Evolutionary conservation across 1,140 invertebrate species (phyloP).

Genomic region (Bombus terrestris): DNA sequence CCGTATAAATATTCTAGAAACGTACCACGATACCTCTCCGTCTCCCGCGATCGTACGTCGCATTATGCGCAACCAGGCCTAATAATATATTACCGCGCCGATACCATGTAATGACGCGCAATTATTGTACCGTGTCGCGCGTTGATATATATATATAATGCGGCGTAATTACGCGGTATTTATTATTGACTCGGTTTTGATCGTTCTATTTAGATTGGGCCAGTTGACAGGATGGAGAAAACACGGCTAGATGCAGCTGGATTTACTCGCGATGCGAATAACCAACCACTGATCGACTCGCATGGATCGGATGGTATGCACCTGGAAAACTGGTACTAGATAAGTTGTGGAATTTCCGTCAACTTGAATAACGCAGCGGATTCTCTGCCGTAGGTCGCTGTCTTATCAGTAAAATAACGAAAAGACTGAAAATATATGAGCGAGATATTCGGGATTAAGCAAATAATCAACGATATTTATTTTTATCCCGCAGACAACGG

Average conservation of each 20-base stretch:
- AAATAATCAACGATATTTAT: too few relatives aligned
- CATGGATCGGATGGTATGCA: too few relatives aligned
- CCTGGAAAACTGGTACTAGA: not conserved
- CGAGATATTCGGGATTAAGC: too few relatives aligned
- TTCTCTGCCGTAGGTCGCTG: not conserved
- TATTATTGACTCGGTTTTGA: constrained; percentile 31
- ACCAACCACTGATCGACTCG: not conserved
- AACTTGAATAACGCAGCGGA: not conserved
- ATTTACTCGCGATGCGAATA: too few relatives aligned
- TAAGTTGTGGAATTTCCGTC: not conserved
- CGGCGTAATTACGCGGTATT: constrained; percentile 27
- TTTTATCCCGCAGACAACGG: too few relatives aligned
- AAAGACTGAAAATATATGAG: too few relatives aligned
- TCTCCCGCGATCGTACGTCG: not conserved
- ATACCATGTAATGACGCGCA: constrained; percentile 40
- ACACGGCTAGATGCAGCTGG: too few relatives aligned
- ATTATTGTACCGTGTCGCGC: constrained; percentile 34
- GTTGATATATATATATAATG: constrained; percentile 6
- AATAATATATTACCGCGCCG: constrained; percentile 27
- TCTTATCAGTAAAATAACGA: too few relatives aligned
- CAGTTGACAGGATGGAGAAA: not conserved
- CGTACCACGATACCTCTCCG: constrained; percentile 3
- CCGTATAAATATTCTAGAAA: constrained; percentile 40
- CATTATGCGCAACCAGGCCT: constrained; percentile 17
- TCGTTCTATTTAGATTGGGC: constrained; percentile 45